These are phyloP conservation scores for Drosophila ironensis DNA, from an alignment of 1,140 invertebrate genomes.

Conservation along the genomic window DNA sequence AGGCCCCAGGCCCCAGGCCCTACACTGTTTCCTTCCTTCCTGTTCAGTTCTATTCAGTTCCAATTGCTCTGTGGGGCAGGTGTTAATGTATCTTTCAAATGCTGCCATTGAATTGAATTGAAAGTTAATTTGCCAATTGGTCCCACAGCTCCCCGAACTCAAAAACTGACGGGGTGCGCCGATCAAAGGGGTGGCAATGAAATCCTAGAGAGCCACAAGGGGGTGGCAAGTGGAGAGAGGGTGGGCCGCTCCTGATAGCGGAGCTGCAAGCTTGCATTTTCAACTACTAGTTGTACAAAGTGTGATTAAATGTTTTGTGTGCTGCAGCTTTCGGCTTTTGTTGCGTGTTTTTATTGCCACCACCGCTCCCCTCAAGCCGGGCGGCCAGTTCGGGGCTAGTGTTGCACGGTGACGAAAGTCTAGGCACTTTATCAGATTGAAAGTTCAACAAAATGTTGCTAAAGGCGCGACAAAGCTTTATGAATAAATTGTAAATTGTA, in stretches of 20 bases:
- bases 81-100: slow-evolving; percentile 75
- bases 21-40: neutral
- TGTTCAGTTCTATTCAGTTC: slow-evolving; percentile 13
- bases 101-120: slow-evolving; percentile 71
- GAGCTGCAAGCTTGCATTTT: slow-evolving; percentile 52
- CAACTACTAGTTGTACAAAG: slow-evolving; percentile 68
- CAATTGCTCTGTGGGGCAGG: slow-evolving; percentile 67
- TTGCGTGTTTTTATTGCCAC: slow-evolving; percentile 75
- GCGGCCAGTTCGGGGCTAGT: no score
- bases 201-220: neutral
- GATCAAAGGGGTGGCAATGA: neutral
- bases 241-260: neutral
- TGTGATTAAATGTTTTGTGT: slow-evolving; percentile 75
- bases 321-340: slow-evolving; percentile 68
- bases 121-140: slow-evolving; percentile 76
- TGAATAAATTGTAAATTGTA: no score
- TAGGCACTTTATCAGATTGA: no score
- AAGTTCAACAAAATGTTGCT: no score
- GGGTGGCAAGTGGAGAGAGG: neutral
- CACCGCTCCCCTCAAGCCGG: slow-evolving; percentile 28
- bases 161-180: no score
- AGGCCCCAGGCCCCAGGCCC: neutral
- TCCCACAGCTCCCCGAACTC: slow-evolving; percentile 16
- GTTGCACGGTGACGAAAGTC: no score
- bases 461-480: no score